These are phyloP conservation scores for Dichetophora obliterata DNA, from an alignment of 2,888 invertebrate genomes.

Conservation along the genomic window DNA sequence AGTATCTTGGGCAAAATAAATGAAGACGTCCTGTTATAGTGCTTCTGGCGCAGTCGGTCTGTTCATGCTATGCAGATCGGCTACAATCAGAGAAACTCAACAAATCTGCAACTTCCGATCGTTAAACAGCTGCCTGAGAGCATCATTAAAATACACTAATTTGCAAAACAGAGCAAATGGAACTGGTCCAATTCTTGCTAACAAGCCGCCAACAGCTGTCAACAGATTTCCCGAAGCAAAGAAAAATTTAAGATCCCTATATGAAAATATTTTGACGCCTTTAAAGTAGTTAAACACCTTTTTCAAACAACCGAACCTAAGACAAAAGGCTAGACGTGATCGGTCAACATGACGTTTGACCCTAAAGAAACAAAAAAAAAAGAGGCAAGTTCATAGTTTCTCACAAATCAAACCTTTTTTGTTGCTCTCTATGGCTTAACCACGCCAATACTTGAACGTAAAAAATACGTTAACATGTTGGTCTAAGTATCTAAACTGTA, in stretches of 20 bases:
- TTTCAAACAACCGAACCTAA: constrained; percentile 50
- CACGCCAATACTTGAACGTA: background rate
- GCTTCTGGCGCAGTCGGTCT: background rate
- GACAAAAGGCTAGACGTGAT: constrained; percentile 63
- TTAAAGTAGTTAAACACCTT: background rate
- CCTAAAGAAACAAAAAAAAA: background rate
- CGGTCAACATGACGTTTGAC: constrained; percentile 50
- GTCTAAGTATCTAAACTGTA: constrained; percentile 50
- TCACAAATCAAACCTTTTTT: constrained; percentile 47
- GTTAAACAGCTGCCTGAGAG: background rate
- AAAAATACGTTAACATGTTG: constrained; percentile 20
- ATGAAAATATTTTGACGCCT: background rate
- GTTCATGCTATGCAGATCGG: too few relatives aligned
- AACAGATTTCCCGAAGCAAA: background rate
- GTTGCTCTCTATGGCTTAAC: background rate
- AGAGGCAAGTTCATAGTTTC: constrained; percentile 52
- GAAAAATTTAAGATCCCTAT: background rate
- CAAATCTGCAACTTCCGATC: background rate
- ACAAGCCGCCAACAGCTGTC: background rate
- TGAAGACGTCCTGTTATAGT: background rate
- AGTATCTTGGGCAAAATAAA: too few relatives aligned
- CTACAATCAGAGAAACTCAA: background rate
- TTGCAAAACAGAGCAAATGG: background rate
- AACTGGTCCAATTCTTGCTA: background rate
- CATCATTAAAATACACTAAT: background rate